Conservation (phyloP, 1,140 invertebrate genomes). For the Trachymyrmex septentrionalis region DNA sequence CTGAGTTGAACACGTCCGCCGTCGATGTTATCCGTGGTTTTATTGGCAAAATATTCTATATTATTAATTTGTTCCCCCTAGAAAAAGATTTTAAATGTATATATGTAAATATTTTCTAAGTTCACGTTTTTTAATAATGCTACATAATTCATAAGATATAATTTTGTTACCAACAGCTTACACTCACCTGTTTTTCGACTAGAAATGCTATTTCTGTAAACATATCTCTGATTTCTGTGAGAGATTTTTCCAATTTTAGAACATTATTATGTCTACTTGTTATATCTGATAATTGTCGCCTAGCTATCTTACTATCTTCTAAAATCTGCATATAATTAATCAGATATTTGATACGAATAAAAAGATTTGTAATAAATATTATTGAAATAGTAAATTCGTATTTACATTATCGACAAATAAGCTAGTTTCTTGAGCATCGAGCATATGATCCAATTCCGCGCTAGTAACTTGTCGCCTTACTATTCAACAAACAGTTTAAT, state of each 20-base stretch:
- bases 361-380: constrained; percentile 25
- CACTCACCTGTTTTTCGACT: constrained; percentile 90
- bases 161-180: constrained; percentile 16
- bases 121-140: constrained; percentile 12
- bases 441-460: constrained; percentile 87
- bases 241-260: constrained; percentile 93
- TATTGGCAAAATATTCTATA: constrained; percentile 91
- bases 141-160: constrained; percentile 15
- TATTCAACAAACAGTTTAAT: constrained; percentile 78
- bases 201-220: constrained; percentile 93
- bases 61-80: constrained; percentile 91
- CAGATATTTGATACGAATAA: constrained; percentile 22
- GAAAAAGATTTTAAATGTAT: constrained; percentile 72
- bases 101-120: constrained; percentile 1
- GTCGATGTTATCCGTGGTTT: constrained; percentile 89
- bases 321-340: constrained; percentile 89
- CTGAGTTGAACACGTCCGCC: constrained; percentile 89
- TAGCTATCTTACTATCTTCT: constrained; percentile 93
- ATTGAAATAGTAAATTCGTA: constrained; percentile 69
- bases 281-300: constrained; percentile 93
- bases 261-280: constrained; percentile 94
- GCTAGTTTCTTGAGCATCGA: constrained; percentile 87
- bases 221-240: constrained; percentile 93
- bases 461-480: constrained; percentile 87
- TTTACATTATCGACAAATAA: constrained; percentile 89